Conservation (phyloP, 2,797 vertebrate genomes). For the Crocidura indochinensis region DNA sequence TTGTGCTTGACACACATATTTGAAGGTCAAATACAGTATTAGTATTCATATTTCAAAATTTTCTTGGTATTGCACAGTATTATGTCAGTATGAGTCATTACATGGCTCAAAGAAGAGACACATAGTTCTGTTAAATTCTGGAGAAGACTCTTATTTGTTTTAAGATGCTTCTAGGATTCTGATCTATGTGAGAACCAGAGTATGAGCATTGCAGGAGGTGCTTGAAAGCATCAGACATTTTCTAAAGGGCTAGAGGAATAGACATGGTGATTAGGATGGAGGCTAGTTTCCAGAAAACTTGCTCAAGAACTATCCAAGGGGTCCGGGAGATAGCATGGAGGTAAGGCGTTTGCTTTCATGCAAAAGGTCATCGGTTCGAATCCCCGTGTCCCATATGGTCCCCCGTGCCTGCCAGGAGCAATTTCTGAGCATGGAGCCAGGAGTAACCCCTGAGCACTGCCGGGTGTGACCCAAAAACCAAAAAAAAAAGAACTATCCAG, state of each 20-base stretch:
- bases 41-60: not conserved
- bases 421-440: too few species aligned
- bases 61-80: not conserved
- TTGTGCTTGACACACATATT: not conserved
- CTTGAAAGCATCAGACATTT: not conserved
- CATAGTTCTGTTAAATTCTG: not conserved
- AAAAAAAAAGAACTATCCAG: not conserved
- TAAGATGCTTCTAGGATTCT: not conserved
- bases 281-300: not conserved
- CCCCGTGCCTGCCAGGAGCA: too few species aligned
- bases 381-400: too few species aligned
- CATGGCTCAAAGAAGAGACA: not conserved
- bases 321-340: too few species aligned
- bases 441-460: too few species aligned
- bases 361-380: too few species aligned
- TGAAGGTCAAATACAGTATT: not conserved
- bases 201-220: not conserved
- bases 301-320: not conserved
- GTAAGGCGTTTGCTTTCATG: too few species aligned
- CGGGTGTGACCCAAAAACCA: too few species aligned
- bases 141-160: not conserved
- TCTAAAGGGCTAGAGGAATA: slow-evolving; percentile 37
- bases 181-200: not conserved
- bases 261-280: not conserved
- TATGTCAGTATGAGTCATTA: not conserved